Base-by-base conservation (phyloP, 2,113 vertebrate species). In the Eubucco bourcierii region DNA sequence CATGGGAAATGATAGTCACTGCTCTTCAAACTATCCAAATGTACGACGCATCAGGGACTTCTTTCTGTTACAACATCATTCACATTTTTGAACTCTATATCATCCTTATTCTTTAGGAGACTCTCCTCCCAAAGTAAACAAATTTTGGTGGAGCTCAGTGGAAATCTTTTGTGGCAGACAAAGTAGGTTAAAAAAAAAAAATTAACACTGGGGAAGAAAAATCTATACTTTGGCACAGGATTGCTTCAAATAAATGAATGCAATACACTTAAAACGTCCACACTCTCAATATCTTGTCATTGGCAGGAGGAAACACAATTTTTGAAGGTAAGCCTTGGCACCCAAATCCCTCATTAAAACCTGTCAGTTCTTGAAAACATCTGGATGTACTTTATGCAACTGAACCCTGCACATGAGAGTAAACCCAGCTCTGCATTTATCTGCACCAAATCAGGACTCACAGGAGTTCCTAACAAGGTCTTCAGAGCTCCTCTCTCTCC, bases 101-200 rank as follows among this genome's bases (percentile, higher is more conserved):
- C 91, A 94, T 95, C 87, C 77, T 86, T 75, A 86, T 53, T 70
- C 39, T 85, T 83, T 29, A 80, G 87, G 79, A 92, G 68, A 61
- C 46, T 80, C 18, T 92, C 39, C 55, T 96, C 90, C 91, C 90
- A 95, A 88, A 96, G 39, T 81, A 95, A 96, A 96, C 85, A 90
- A 65, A 81, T 84, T 90, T 93, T 95, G 93, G 91, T 95, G 87
- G 82, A 63, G 88, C 82, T 92, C 33, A 75, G 50, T 73, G 80
- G 87, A 93, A 94, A 81, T 91, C 34, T 94, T 93, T 29, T 24
- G 63, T 7, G 18, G 68, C 82, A 92, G 71, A 74, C 12, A 47
- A 81, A 92, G 25, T 8, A 15, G 68, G 82, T 80, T 29, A 13
- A 9, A 77, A 23, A 21, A 74, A 74, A 82, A 86, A 90, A 20